Base-by-base conservation (phyloP, 1,140 invertebrate genomes). In the Phortica variegata region DNA sequence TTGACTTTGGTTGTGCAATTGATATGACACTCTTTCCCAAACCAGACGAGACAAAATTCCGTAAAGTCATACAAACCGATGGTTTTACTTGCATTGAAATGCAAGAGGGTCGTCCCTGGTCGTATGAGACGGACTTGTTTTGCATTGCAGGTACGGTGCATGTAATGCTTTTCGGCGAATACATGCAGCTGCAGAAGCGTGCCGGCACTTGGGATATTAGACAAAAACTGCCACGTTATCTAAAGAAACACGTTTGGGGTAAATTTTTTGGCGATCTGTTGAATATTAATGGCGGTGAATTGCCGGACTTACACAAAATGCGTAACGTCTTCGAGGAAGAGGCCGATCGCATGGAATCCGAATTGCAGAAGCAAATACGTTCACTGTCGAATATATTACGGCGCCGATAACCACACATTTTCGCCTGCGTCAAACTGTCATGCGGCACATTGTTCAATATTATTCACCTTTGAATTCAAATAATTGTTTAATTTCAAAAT, bases 51-150 rank as follows among this genome's bases (percentile, higher is more conserved):
- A 91, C 89, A 3, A 86, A 85, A 36, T 97, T 97, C 76, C 87
- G 81, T 53, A 82, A 84, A 39, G 65, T 74, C 19, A 61, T 76
- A 31, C 68, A 76, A 50, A 91, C 89, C 1, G 84, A 87, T 72
- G 87, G 85, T 13, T 92, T 92, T 60, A 87, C 87, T 9, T 93
- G 90, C 65, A 88, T 87, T 49, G 91, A 94, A 78, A 94, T 94
- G 91, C 84, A 85, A 65, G 90, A 91, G 57, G 84, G 86, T 26
- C 84, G 85, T 58, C 87, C 90, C 1, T 97, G 94, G 94, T 93
- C 88, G 21, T 96, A 93, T 73, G 92, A 96, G 78, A 93, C 89
- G 13, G 93, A 96, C 81, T 78, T 93, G 44, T 95, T 90, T 79
- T 93, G 92, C 60, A 78, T 94, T 47, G 90, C 90, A 47, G 90